Conservation (phyloP, 2,797 vertebrate genomes). For the Pipistrellus pipistrellus region DNA sequence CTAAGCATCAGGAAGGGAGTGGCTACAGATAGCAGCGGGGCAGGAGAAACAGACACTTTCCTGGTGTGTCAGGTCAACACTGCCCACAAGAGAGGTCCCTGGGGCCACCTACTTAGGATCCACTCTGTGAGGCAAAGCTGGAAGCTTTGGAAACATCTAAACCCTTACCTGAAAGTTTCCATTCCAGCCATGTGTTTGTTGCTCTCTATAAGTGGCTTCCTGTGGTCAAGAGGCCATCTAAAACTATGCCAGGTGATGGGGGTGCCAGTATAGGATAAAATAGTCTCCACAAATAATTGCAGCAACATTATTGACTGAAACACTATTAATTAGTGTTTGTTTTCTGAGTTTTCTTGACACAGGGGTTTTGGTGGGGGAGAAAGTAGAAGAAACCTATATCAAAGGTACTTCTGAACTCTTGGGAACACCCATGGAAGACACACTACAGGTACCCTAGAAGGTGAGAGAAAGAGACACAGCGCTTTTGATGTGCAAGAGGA, state of each 20-base stretch:
- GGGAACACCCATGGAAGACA: neutral
- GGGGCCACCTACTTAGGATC: neutral
- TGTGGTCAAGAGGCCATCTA: neutral
- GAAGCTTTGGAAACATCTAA: slow-evolving; percentile 38
- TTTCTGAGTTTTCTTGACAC: slow-evolving; percentile 52
- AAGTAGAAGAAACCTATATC: neutral
- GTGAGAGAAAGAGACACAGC: neutral
- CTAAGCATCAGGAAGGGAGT: neutral
- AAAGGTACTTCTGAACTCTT: neutral
- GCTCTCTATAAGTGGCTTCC: neutral
- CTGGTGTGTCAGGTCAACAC: neutral
- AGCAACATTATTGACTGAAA: neutral
- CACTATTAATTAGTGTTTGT: neutral
- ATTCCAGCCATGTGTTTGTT: neutral
- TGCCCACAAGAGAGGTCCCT: neutral
- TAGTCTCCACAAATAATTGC: neutral
- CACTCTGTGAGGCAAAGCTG: neutral
- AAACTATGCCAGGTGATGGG: neutral
- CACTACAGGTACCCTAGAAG: neutral
- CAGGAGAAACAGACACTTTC: neutral
- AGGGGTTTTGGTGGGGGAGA: neutral
- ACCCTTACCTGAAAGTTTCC: neutral
- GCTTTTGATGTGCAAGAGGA: slow-evolving; percentile 33
- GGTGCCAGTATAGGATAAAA: neutral
- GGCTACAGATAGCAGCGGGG: neutral